Evolutionary conservation across 2,888 invertebrate genomes (phyloP), one percentile per base, ranked within the genome.

Genomic region (Phania funesta): DNA sequence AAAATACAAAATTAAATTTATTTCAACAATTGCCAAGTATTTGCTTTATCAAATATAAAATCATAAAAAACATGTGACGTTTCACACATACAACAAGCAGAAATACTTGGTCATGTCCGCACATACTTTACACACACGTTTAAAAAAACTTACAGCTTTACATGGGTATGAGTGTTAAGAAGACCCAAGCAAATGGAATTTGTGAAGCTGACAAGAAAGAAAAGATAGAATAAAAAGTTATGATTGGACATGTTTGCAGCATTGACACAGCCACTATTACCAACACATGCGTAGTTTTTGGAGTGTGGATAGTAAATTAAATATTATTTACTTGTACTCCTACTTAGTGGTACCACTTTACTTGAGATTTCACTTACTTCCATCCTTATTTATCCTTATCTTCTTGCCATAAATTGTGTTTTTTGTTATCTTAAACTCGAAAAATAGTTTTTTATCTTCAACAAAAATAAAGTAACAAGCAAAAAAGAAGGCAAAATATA

Each of bases 1-100:
- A 82, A 82, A 77, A 77, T 68, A 77, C 62, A 35, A 54, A 74
- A 81, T 73, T 74, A 70, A 77, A 82, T 82, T 82, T 77, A 77
- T 60, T 82, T 82, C 44, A 64, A 50, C 73, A 74, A 77, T 74
- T 76, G 68, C 56, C 62, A 77, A 73, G 68, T 64, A 77, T 67
- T 62, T 73, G 32, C 60, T 82, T 64, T 70, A 74, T 70, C 68
- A 77, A 62, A 77, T 52, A n/a, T n/a, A 64, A 74, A 74, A 77
- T 74, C 77, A 65, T 73, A 81, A 77, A 73, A 81, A 48, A 64
- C 64, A 74, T 74, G 73, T 74, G 73, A 73, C 64, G 68, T 64
- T 50, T 58, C 50, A 32, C 52, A 54, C 20, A 41, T n/a, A 26
- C 24, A 20, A 16, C n/a, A 32, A 22, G 13, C 16, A 58, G 29